A percentile compares a stretch with the other conserved stretches of the same genome.
Evolutionary conservation across 2,888 invertebrate genomes (phyloP).

Genomic region (Oscheius sp.): DNA sequence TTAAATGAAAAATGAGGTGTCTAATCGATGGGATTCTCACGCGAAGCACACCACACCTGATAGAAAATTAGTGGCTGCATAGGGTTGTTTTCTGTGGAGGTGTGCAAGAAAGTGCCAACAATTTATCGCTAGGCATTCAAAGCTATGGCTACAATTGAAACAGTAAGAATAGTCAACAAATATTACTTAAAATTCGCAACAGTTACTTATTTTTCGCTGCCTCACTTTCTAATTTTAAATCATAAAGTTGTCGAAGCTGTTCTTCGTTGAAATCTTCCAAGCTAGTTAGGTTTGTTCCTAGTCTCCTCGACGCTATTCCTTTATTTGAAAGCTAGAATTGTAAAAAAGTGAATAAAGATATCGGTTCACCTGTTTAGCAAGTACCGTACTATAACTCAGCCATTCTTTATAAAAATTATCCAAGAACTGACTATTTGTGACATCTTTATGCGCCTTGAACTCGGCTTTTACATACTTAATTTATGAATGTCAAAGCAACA

Average conservation of each 20-base stretch:
- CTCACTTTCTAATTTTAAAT: conserved; percentile 62
- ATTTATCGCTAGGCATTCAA: too few relatives aligned
- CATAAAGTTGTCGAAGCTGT: conserved; percentile 61
- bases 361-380: conserved; percentile 1
- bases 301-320: conserved; percentile 50
- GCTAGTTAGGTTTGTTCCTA: conserved; percentile 45
- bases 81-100: too few relatives aligned
- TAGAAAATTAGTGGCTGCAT: too few relatives aligned
- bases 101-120: too few relatives aligned
- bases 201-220: neutral
- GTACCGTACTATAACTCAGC: neutral
- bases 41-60: too few relatives aligned
- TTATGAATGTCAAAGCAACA: too few relatives aligned
- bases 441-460: conserved; percentile 36
- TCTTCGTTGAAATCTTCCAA: conserved; percentile 59
- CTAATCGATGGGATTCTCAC: too few relatives aligned
- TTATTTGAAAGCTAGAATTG: conserved; percentile 58
- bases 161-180: too few relatives aligned
- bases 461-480: conserved; percentile 65
- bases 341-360: conserved; percentile 35
- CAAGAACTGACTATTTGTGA: neutral
- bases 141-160: too few relatives aligned
- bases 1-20: too few relatives aligned
- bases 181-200: too few relatives aligned
- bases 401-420: conserved; percentile 12